A percentile compares a stretch with the other conserved stretches of the same genome.
Conservation (phyloP, 2,888 invertebrate species). For the Polydrusus pterygomalis region DNA sequence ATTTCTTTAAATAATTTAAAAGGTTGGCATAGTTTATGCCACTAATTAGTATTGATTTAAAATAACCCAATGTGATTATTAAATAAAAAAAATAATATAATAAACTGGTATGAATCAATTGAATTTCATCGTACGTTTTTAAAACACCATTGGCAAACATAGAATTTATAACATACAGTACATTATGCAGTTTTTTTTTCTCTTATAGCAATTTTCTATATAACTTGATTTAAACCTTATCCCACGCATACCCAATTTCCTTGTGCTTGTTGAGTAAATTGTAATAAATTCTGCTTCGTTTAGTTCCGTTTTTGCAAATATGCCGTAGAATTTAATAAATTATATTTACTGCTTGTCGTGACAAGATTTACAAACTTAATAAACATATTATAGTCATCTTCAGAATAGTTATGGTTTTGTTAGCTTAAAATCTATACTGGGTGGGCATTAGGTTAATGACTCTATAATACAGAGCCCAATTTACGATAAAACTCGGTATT, state of each 20-base stretch:
- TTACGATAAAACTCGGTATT: too few species aligned
- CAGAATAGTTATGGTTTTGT: neutral
- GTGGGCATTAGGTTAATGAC: too few species aligned
- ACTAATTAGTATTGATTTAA: too few species aligned
- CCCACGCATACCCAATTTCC: neutral
- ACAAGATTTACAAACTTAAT: neutral
- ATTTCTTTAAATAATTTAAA: too few species aligned
- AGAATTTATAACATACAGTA: too few species aligned
- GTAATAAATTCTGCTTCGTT: conserved; percentile 2
- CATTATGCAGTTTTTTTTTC: neutral
- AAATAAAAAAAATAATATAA: too few species aligned
- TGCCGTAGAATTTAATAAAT: neutral
- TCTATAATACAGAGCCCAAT: too few species aligned
- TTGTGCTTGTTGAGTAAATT: neutral
- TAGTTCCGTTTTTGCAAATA: conserved; percentile 6
- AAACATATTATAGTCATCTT: neutral
- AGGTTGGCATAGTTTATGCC: too few species aligned
- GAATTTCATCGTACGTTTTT: too few species aligned
- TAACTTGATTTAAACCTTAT: neutral
- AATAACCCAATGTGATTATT: too few species aligned
- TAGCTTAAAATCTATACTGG: neutral
- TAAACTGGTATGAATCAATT: too few species aligned
- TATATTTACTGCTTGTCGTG: neutral
- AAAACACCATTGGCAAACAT: too few species aligned
- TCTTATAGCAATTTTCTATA: neutral